Evolutionary conservation across 2,797 vertebrate species (phyloP), one percentile per base, ranked within the genome.

Genomic region (Neosalanx taihuensis): DNA sequence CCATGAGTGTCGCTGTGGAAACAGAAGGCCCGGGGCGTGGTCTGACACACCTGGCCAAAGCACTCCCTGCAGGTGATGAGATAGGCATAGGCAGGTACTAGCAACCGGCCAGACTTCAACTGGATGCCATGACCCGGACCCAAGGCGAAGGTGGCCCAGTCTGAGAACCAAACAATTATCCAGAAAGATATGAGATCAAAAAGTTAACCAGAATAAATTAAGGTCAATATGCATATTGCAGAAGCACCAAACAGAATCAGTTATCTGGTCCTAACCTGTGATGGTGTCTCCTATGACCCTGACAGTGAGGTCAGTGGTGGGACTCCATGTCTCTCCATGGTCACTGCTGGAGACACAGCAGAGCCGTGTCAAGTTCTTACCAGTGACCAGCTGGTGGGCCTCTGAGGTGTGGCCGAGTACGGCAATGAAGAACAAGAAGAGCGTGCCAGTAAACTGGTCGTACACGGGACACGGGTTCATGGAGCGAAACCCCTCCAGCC

Each of bases 391-490:
- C 92, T 99, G 97, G 68, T 94, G 92, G 6, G 93, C 86, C 84
- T 98, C 97, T 0, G 95, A 92, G 0, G 93, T 95, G 84, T 93
- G 94, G 60, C 97, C 96, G 30, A 94, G 89, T 64, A 99, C 94
- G 0, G 96, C 95, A 29, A 97, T 96, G 91, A 99, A 99, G 91
- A 99, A 96, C 60, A 99, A 91, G 90, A 98, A 97, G 76, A 98
- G 85, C 0, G 93, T 94, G n/a, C 89, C 94, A 0, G 95, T 98
- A 85, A 94, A 92, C 56, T 94, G 90, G 0, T 99, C 97, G 0
- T 93, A 97, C 79, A 99, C 91, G 0, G 97, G 97, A 65, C 96
- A 98, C 2, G 97, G 96, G 84, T 99, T 99, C 97, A 99, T 99
- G 0, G 97, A 98, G 1, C 97, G 92, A 81, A 97, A 93, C 41